These are phyloP conservation scores for Eriocheir sinensis DNA, from an alignment of 1,140 invertebrate species.

Conservation along the genomic window DNA sequence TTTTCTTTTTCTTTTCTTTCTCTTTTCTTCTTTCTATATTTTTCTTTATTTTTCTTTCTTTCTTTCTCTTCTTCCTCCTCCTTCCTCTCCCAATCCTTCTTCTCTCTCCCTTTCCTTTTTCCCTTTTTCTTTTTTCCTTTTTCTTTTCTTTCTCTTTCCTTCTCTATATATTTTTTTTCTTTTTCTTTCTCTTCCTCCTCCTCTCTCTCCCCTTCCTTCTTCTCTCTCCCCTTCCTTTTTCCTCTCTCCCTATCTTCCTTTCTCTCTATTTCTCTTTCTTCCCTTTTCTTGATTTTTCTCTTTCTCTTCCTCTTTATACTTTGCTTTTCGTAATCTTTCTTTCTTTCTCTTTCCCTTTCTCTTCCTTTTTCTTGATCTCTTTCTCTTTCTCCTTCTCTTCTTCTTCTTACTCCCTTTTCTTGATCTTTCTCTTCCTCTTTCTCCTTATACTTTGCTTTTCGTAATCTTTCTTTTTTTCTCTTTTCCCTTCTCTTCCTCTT, in stretches of 20 bases:
- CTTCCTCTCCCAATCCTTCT: background rate
- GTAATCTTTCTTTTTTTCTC: background rate
- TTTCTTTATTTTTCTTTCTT: background rate
- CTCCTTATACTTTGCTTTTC: too few species aligned
- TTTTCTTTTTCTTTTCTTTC: too few species aligned
- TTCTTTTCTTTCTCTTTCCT: background rate
- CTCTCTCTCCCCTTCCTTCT: slow-evolving; percentile 22
- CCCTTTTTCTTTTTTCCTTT: slow-evolving; percentile 27
- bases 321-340: too few species aligned
- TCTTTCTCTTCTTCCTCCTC: background rate
- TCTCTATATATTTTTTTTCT: background rate
- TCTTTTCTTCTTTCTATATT: too few species aligned
- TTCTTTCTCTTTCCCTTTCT: too few species aligned
- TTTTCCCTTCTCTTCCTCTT: background rate
- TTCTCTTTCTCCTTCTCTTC: too few species aligned
- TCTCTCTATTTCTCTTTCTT: background rate
- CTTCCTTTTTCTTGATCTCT: too few species aligned
- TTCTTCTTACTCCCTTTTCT: slow-evolving; percentile 8
- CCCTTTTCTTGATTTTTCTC: background rate
- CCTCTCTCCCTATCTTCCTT: background rate
- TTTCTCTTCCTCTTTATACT: too few species aligned
- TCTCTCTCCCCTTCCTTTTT: slow-evolving; percentile 25
- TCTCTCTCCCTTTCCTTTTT: slow-evolving; percentile 24
- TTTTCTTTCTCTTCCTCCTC: background rate
- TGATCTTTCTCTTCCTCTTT: too few species aligned